Conservation (phyloP, 2,888 invertebrate species). For the Aelia acuminata region DNA sequence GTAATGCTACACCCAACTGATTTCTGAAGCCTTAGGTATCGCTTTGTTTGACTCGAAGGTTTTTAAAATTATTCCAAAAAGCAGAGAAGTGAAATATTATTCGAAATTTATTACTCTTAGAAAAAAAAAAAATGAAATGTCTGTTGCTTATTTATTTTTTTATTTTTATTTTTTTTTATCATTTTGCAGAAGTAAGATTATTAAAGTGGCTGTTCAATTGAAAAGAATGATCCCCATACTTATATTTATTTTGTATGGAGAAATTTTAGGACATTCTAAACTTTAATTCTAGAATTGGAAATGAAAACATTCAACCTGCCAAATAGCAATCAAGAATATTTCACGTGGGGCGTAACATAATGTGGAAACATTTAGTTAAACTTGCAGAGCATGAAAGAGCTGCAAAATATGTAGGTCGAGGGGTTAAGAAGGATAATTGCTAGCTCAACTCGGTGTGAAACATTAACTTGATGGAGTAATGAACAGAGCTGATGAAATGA, state of each 20-base stretch:
- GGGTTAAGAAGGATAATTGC: constrained; percentile 5
- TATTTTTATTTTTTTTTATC: too few relatives aligned
- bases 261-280: neutral
- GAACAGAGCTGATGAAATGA: neutral
- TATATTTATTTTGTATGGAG: neutral
- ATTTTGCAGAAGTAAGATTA: too few relatives aligned
- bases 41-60: too few relatives aligned
- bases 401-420: neutral
- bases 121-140: too few relatives aligned
- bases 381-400: neutral
- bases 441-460: neutral
- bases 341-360: neutral
- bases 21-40: too few relatives aligned
- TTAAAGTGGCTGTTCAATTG: too few relatives aligned
- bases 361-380: neutral
- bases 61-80: too few relatives aligned
- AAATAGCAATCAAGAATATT: neutral
- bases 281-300: neutral
- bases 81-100: too few relatives aligned
- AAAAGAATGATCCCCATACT: neutral
- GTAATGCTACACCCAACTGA: too few relatives aligned
- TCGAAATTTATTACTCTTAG: too few relatives aligned
- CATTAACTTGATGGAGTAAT: constrained; percentile 8
- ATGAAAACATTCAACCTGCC: neutral
- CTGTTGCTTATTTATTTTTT: too few relatives aligned